These are phyloP conservation scores for Drosophila paranaensis DNA, from an alignment of 2,888 invertebrate genomes.

Conservation along the genomic window DNA sequence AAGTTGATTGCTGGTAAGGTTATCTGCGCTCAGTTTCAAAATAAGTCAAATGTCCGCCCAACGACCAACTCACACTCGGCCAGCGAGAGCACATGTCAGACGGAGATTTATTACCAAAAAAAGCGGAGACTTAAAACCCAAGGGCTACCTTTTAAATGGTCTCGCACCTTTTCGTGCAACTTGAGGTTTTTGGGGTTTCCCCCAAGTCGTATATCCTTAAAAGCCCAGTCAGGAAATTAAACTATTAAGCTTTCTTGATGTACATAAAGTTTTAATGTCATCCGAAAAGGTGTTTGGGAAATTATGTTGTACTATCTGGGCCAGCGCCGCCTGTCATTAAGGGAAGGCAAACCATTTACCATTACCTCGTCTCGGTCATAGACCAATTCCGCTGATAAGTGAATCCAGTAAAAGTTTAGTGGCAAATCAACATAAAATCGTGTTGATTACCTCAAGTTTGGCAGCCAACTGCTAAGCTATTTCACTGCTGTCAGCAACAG, in stretches of 20 bases:
- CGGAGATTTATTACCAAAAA: slow-evolving; percentile 63
- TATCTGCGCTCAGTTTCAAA: slow-evolving; percentile 3
- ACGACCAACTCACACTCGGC: slow-evolving; percentile 12
- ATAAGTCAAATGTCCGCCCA: slow-evolving; percentile 17
- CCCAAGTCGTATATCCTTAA: slow-evolving; percentile 20
- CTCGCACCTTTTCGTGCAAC: slow-evolving; percentile 42
- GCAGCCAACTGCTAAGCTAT: slow-evolving; percentile 23
- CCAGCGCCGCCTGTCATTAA: slow-evolving; percentile 45
- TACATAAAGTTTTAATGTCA: slow-evolving; percentile 69
- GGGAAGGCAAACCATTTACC: slow-evolving; percentile 43
- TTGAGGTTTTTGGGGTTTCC: slow-evolving; percentile 27
- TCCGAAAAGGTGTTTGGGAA: slow-evolving; percentile 56
- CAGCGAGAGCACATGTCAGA: slow-evolving; percentile 46
- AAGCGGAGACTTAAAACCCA: slow-evolving; percentile 34
- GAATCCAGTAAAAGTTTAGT: slow-evolving; percentile 69
- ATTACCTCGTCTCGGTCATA: slow-evolving; percentile 19
- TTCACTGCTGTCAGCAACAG: slow-evolving; percentile 56
- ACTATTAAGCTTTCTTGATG: slow-evolving; percentile 63
- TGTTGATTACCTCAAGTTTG: slow-evolving; percentile 66
- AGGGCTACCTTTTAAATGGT: slow-evolving; percentile 46
- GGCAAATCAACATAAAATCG: slow-evolving; percentile 72
- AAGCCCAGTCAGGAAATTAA: slow-evolving; percentile 68
- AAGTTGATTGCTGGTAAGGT: slow-evolving; percentile 15
- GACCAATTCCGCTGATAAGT: slow-evolving; percentile 61
- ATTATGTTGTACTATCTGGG: slow-evolving; percentile 37